phyloP scores from a whole-genome alignment of 2,113 vertebrate species.

The Damaliscus lunatus region DNA sequence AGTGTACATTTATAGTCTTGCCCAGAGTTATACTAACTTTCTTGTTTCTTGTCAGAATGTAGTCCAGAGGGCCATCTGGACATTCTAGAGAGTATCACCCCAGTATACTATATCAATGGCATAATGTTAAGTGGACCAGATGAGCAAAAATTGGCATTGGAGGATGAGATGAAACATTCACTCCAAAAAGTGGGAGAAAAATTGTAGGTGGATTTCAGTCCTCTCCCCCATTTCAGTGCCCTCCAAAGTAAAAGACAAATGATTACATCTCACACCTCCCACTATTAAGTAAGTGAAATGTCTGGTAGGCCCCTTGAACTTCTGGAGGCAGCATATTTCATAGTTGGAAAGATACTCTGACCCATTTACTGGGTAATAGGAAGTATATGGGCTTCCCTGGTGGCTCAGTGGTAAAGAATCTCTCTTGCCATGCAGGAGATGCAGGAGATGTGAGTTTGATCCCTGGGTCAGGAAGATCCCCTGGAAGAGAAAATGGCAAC shows the following conservation, averaged over 20 bases:
- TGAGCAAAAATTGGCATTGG: not conserved
- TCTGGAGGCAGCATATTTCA: not conserved
- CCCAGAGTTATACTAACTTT: not conserved
- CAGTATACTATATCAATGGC: not conserved
- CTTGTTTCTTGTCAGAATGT: not conserved
- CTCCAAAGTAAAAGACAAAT: not conserved
- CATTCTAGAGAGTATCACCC: not conserved
- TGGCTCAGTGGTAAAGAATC: not conserved
- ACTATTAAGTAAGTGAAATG: not conserved
- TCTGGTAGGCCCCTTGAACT: not conserved
- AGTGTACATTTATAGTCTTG: not conserved
- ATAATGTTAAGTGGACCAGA: not conserved
- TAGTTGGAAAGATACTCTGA: not conserved
- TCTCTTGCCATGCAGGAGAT: not conserved
- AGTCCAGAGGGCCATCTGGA: not conserved
- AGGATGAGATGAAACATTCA: not conserved
- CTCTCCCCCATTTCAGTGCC: not conserved
- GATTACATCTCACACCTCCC: not conserved
- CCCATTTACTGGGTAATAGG: not conserved
- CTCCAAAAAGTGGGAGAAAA: not conserved
- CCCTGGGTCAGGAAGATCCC: not conserved
- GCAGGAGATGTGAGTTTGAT: not conserved
- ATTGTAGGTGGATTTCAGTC: not conserved
- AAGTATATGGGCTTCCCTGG: not conserved
- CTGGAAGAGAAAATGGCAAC: not conserved